These are phyloP conservation scores for Cataglyphis livida DNA, from an alignment of 2,888 invertebrate genomes.

Conservation along the genomic window DNA sequence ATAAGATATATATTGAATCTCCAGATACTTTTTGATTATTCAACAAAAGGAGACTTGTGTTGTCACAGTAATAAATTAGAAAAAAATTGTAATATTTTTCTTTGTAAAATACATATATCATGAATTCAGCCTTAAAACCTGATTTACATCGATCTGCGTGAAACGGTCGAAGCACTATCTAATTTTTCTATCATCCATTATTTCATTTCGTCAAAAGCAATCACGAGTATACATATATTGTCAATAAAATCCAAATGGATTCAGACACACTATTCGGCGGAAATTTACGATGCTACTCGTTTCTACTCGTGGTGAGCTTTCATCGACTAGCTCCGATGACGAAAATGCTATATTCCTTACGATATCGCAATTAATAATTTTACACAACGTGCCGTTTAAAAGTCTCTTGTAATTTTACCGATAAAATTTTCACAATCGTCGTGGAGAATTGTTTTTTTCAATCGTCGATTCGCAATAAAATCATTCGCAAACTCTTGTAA, in stretches of 20 bases:
- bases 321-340: constrained; percentile 4
- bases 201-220: constrained; percentile 17
- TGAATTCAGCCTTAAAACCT: neutral
- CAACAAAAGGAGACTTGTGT: neutral
- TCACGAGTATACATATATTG: constrained; percentile 24
- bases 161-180: neutral
- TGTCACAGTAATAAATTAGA: neutral
- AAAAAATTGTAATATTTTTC: neutral
- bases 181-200: constrained; percentile 7
- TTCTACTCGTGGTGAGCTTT: constrained; percentile 12
- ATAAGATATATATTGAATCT: neutral
- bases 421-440: neutral
- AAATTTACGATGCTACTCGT: constrained; percentile 24
- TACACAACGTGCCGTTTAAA: neutral
- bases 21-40: neutral
- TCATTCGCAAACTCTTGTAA: neutral
- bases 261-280: neutral
- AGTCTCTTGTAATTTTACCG: neutral
- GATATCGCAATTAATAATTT: constrained; percentile 8
- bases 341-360: neutral
- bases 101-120: neutral
- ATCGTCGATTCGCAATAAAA: neutral
- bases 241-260: constrained; percentile 34
- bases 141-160: neutral
- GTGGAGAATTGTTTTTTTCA: neutral